phyloP scores from a whole-genome alignment of 1,140 invertebrate genomes.

The Wasmannia auropunctata region DNA sequence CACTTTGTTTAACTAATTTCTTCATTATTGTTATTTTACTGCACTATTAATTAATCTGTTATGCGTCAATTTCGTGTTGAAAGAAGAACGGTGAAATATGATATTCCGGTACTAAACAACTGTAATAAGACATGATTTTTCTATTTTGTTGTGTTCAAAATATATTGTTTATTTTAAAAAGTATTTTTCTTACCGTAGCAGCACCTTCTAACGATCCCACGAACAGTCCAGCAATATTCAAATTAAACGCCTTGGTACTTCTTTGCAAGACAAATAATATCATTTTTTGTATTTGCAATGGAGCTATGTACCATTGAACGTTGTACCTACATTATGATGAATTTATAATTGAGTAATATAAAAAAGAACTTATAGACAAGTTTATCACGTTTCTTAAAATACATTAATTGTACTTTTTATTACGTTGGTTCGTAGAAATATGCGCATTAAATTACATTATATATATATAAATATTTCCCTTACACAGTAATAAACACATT shows the following conservation, averaged over 20 bases:
- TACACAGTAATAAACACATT: constrained; percentile 6
- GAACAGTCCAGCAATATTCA: background rate
- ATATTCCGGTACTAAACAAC: background rate
- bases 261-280: too few relatives aligned
- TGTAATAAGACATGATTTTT: constrained; percentile 2
- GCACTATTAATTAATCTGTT: background rate
- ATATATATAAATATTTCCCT: background rate
- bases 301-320: background rate
- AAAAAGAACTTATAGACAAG: background rate
- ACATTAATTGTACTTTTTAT: background rate
- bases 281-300: background rate
- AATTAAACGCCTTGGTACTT: background rate
- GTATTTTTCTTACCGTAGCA: background rate
- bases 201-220: background rate
- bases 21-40: too few relatives aligned
- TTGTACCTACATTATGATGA: background rate
- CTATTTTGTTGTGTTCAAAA: background rate
- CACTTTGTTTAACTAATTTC: too few relatives aligned
- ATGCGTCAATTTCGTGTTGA: background rate
- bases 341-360: background rate
- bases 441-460: background rate
- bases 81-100: constrained; percentile 6
- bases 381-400: background rate
- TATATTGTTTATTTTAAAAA: background rate
- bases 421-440: too few relatives aligned